Percentiles rank a stretch among this genome's conserved stretches.
Conservation (phyloP, 2,113 vertebrate species). For the Cebidichthys violaceus region DNA sequence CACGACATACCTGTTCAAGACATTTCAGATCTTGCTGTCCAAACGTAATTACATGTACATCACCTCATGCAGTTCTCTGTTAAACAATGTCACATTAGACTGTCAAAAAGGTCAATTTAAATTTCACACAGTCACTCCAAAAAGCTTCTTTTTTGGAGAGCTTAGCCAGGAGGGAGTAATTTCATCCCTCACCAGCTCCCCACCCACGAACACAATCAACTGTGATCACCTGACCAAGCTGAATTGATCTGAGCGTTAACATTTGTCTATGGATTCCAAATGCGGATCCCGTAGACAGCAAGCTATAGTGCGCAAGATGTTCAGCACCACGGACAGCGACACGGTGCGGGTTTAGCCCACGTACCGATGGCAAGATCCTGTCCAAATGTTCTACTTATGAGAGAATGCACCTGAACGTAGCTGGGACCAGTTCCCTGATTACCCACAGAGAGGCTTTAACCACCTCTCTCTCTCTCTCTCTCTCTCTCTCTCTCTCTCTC, state of each 20-base stretch:
- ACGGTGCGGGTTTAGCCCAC: neutral
- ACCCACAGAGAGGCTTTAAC: neutral
- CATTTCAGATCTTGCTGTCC: neutral
- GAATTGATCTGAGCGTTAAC: no score
- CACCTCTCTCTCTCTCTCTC: neutral
- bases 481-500: neutral
- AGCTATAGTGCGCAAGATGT: neutral
- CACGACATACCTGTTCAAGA: neutral
- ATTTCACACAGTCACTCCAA: neutral
- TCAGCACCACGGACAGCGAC: slow-evolving; percentile 7
- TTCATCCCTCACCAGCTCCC: neutral
- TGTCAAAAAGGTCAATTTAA: neutral
- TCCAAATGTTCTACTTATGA: neutral
- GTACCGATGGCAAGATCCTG: neutral
- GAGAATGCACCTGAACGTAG: neutral
- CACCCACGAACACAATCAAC: no score
- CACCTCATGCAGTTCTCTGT: neutral
- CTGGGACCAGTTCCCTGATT: neutral
- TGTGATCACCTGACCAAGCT: no score
- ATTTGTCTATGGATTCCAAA: neutral
- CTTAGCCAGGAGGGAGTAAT: neutral
- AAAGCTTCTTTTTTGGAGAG: neutral
- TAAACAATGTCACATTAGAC: neutral
- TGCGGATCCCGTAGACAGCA: neutral
- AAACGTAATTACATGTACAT: neutral